phyloP scores from a whole-genome alignment of 2,888 invertebrate genomes.

The Cheilosia pagana region DNA sequence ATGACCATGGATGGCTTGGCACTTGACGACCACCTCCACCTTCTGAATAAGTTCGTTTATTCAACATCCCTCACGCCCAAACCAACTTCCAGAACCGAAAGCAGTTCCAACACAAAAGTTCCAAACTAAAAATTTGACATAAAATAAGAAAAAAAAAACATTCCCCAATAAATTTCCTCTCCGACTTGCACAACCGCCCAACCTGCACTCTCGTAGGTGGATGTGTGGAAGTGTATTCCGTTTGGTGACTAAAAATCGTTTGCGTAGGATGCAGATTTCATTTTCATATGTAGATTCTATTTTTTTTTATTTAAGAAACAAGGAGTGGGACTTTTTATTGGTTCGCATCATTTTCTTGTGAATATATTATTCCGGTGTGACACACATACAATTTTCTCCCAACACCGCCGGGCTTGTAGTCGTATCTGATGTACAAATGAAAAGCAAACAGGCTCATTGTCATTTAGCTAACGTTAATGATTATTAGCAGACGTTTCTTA shows the following conservation, averaged over 20 bases:
- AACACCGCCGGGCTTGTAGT: background rate
- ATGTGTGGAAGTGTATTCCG: background rate
- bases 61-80: too few species aligned
- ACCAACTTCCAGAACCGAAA: background rate
- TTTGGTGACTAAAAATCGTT: background rate
- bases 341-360: constrained; percentile 34
- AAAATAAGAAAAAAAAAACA: background rate
- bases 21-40: too few species aligned
- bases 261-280: constrained; percentile 51
- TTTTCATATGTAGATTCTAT: constrained; percentile 20
- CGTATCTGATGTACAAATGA: constrained; percentile 27
- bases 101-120: background rate
- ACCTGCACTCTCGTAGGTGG: constrained; percentile 22
- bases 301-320: constrained; percentile 10
- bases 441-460: constrained; percentile 62
- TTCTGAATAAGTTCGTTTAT: too few species aligned
- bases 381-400: constrained; percentile 32
- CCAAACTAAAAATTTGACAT: too few species aligned
- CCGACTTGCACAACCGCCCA: constrained; percentile 19
- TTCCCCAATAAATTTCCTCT: background rate
- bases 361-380: constrained; percentile 50
- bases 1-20: too few species aligned
- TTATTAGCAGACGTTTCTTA: constrained; percentile 56
- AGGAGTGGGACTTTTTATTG: constrained; percentile 24
- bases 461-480: constrained; percentile 60